Percentiles rank a stretch among this genome's conserved stretches.
These are phyloP conservation scores for Pherbina coryleti DNA, from an alignment of 2,888 invertebrate species.

Conservation along the genomic window DNA sequence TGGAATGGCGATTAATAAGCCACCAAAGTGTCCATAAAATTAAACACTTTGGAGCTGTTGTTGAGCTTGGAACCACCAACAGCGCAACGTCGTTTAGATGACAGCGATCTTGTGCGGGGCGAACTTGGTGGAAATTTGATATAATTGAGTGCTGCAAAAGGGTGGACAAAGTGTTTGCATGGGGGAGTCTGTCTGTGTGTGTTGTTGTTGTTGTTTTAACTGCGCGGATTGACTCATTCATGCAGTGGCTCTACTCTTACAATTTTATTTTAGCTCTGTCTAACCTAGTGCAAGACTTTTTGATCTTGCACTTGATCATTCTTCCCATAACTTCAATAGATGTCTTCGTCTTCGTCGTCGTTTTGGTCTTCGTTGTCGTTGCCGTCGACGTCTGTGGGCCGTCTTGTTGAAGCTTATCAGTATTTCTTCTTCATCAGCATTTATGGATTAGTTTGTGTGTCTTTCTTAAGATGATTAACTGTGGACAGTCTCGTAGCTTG, in stretches of 20 bases:
- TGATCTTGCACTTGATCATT: constrained; percentile 19
- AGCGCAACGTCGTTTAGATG: constrained; percentile 15
- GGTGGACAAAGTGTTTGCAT: background rate
- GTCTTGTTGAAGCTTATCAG: background rate
- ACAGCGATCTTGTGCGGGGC: background rate
- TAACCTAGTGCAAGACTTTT: background rate
- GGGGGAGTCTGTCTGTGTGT: background rate
- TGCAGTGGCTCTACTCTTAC: background rate
- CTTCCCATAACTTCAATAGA: background rate
- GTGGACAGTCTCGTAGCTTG: background rate
- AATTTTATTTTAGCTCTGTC: background rate
- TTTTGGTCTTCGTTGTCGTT: background rate
- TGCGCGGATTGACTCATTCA: constrained; percentile 1
- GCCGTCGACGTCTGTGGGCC: background rate
- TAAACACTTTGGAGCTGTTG: constrained; percentile 28
- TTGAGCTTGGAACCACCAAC: constrained; percentile 21
- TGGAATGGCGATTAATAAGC: constrained; percentile 43
- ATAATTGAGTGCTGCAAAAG: background rate
- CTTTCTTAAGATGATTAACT: constrained; percentile 8
- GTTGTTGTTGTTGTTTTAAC: background rate
- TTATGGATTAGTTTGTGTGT: background rate
- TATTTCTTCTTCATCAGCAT: constrained; percentile 8
- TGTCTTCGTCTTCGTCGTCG: background rate
- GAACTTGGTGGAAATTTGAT: background rate
- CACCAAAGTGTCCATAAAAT: constrained; percentile 42